Conservation (phyloP, 2,797 vertebrate genomes). For the Enteromius thamalakanensis region DNA sequence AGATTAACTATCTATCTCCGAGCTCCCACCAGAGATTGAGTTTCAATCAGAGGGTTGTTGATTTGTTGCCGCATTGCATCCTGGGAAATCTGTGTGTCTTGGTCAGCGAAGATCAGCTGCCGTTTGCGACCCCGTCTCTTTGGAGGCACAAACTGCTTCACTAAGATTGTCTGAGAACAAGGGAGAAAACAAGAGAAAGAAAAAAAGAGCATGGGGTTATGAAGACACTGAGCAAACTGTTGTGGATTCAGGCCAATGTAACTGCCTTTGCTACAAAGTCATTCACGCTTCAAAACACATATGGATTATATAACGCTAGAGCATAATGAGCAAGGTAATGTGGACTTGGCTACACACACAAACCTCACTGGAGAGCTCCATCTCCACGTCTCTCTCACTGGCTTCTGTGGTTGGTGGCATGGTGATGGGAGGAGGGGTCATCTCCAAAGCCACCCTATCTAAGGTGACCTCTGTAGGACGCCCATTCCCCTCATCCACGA, state of each 20-base stretch:
- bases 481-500: constrained; percentile 62
- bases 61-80: constrained; percentile 75
- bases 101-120: constrained; percentile 78
- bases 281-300: constrained; percentile 37
- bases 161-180: constrained; percentile 26
- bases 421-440: constrained; percentile 66
- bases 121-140: constrained; percentile 63
- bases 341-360: constrained; percentile 26
- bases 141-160: constrained; percentile 42
- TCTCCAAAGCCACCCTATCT: constrained; percentile 61
- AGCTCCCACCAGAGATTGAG: constrained; percentile 67
- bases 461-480: constrained; percentile 49
- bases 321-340: constrained; percentile 21
- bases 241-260: constrained; percentile 1
- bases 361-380: constrained; percentile 46
- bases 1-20: constrained; percentile 4
- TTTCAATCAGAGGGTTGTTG: constrained; percentile 68
- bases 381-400: constrained; percentile 34
- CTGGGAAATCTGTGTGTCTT: constrained; percentile 78
- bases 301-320: constrained; percentile 6
- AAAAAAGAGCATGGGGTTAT: background rate
- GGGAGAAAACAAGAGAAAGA: background rate
- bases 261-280: constrained; percentile 4
- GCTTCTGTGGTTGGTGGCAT: constrained; percentile 58
- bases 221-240: background rate